phyloP scores from a whole-genome alignment of 2,113 vertebrate species.

The Lophotis ruficrista region DNA sequence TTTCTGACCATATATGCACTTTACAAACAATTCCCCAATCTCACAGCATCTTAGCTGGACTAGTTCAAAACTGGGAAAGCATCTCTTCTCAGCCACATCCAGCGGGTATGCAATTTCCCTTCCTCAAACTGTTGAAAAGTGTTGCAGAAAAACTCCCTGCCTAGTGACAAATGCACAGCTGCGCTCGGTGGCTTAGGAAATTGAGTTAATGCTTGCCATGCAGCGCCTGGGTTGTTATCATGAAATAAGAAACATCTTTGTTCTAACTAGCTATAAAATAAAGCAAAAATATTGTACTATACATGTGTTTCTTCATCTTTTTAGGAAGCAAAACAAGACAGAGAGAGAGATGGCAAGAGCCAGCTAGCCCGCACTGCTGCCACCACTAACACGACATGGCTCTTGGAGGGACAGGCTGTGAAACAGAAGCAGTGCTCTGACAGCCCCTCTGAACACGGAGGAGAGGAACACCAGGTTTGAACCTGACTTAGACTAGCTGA shows the following conservation, averaged over 20 bases:
- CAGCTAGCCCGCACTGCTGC: not conserved
- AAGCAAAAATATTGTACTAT: not conserved
- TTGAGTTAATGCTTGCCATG: not conserved
- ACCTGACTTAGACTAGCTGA: not conserved
- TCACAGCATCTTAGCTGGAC: not conserved
- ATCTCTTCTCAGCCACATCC: not conserved
- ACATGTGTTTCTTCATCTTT: not conserved
- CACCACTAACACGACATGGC: no score
- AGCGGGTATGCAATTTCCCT: not conserved
- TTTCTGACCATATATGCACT: constrained; percentile 5
- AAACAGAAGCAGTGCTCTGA: not conserved
- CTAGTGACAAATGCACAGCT: not conserved
- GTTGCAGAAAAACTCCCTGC: not conserved
- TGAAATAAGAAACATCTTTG: not conserved
- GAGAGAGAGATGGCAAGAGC: not conserved
- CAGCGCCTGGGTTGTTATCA: no score
- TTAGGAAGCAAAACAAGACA: not conserved
- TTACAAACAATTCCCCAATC: not conserved
- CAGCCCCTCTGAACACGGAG: not conserved
- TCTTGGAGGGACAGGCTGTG: not conserved
- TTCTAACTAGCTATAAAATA: not conserved
- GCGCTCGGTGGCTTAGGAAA: not conserved
- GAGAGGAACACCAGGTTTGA: not conserved
- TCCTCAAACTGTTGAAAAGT: not conserved
- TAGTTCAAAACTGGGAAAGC: not conserved